Percentiles rank a stretch among this genome's conserved stretches.
Conservation (phyloP, 1,140 invertebrate genomes). For the Diabrotica undecimpunctata region DNA sequence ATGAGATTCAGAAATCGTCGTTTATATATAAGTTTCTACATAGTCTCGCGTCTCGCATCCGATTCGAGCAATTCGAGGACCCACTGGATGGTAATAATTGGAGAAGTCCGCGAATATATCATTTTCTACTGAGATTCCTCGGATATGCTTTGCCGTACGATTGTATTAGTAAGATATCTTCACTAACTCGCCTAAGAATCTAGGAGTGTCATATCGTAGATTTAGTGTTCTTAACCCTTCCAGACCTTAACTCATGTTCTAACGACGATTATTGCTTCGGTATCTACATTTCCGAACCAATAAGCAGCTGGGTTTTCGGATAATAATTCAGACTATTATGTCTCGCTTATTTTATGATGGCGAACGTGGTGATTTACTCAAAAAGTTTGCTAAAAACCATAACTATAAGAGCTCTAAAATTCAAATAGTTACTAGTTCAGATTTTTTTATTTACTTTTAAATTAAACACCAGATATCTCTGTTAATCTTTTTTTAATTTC, state of each 20-base stretch:
- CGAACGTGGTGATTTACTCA: no score
- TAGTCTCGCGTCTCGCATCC: constrained; percentile 15
- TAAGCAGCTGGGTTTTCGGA: constrained; percentile 39
- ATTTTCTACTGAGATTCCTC: constrained; percentile 26
- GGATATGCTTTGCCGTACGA: constrained; percentile 25
- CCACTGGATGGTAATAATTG: constrained; percentile 41
- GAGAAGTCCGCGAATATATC: constrained; percentile 41
- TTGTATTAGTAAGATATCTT: constrained; percentile 42
- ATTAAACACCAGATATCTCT: no score
- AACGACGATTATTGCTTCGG: constrained; percentile 38
- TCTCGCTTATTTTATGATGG: neutral
- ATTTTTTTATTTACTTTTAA: no score
- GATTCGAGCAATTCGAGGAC: constrained; percentile 23
- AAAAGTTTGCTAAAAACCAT: no score
- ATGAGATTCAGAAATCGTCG: constrained; percentile 3
- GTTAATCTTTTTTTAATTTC: no score
- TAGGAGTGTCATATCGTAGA: constrained; percentile 35
- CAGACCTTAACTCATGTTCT: constrained; percentile 27
- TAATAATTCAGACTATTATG: constrained; percentile 27
- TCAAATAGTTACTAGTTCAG: no score
- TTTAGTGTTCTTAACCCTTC: constrained; percentile 43
- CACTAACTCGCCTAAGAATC: constrained; percentile 43
- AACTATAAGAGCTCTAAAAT: no score
- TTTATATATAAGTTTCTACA: constrained; percentile 14
- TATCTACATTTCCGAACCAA: constrained; percentile 44